Percentiles rank a stretch among this genome's conserved stretches.
Evolutionary conservation across 2,888 invertebrate species (phyloP).

Genomic region (Lepidocyrtinus sp.): DNA sequence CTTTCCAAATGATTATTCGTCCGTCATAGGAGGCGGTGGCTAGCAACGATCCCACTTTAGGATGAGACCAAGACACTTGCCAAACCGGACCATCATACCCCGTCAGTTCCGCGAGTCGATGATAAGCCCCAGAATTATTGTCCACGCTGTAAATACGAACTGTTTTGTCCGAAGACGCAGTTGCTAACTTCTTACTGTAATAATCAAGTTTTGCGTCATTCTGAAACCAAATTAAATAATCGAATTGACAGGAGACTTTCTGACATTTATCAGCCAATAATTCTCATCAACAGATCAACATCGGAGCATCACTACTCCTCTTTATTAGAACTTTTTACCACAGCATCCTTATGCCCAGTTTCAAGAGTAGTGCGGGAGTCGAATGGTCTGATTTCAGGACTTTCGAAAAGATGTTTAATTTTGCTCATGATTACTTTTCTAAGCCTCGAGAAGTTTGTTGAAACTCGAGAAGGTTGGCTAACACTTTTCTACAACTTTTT

Average conservation of each 20-base stretch:
- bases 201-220: conserved; percentile 99
- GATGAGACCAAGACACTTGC: conserved; percentile 99
- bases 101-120: conserved; percentile 90
- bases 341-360: conserved; percentile 92
- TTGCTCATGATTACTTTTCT: not conserved
- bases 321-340: not conserved
- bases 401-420: not conserved
- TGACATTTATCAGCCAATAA: no score
- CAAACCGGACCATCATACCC: conserved; percentile 86
- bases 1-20: conserved; percentile 99
- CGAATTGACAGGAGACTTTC: no score
- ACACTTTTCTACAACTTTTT: no score
- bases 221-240: no score
- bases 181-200: conserved; percentile 95
- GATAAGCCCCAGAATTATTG: conserved; percentile 92
- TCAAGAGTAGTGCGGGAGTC: conserved; percentile 80
- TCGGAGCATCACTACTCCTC: no score
- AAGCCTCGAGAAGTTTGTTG: not conserved
- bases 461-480: not conserved
- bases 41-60: conserved; percentile 93
- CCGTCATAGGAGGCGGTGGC: conserved; percentile 99
- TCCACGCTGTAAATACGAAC: conserved; percentile 91
- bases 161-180: conserved; percentile 97
- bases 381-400: not conserved
- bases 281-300: no score